These are phyloP conservation scores for Colletes latitarsis DNA, from an alignment of 1,140 invertebrate genomes.

Conservation along the genomic window DNA sequence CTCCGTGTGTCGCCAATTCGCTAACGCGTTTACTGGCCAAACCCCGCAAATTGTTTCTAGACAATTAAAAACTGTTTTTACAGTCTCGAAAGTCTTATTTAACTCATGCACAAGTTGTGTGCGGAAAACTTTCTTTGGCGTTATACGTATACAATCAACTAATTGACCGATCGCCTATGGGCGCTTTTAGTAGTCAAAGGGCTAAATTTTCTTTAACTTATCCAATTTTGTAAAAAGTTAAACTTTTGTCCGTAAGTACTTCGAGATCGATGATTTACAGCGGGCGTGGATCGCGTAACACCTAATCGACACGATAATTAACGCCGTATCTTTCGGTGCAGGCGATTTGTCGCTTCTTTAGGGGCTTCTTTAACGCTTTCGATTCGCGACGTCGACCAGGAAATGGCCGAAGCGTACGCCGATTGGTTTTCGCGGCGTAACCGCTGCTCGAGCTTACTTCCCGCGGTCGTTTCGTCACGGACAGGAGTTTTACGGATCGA, in stretches of 20 bases:
- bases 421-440: slow-evolving; percentile 43
- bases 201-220: too few relatives aligned
- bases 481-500: slow-evolving; percentile 58
- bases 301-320: background rate
- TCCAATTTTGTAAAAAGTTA: too few relatives aligned
- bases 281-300: background rate
- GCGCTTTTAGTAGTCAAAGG: too few relatives aligned
- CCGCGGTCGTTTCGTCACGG: slow-evolving; percentile 63
- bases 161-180: too few relatives aligned
- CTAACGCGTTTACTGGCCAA: background rate
- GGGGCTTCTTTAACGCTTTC: slow-evolving; percentile 15
- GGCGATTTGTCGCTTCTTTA: background rate
- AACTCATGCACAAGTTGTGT: too few relatives aligned
- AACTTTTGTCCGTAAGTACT: background rate
- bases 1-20: background rate
- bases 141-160: too few relatives aligned
- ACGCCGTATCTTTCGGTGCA: background rate
- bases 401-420: slow-evolving; percentile 21
- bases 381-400: slow-evolving; percentile 3
- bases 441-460: slow-evolving; percentile 10
- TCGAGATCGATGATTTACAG: background rate
- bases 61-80: too few relatives aligned
- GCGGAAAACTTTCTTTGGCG: too few relatives aligned
- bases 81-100: too few relatives aligned
- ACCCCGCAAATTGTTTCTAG: too few relatives aligned